phyloP scores from a whole-genome alignment of 2,888 invertebrate species.

The Eristalis tenax region DNA sequence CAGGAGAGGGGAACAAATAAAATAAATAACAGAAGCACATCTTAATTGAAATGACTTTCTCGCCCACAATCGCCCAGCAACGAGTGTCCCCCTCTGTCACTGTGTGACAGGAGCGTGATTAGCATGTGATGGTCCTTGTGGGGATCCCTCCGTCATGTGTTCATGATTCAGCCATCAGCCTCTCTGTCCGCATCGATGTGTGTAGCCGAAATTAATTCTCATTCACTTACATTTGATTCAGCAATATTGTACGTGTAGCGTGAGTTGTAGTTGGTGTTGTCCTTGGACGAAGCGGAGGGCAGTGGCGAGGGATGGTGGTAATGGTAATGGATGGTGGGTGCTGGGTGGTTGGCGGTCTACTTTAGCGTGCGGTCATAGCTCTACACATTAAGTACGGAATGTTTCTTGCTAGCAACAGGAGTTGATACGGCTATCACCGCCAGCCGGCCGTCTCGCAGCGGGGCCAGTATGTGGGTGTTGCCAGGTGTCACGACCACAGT shows the following conservation, averaged over 20 bases:
- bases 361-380: background rate
- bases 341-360: background rate
- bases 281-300: background rate
- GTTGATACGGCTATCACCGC: slow-evolving; percentile 82
- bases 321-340: background rate
- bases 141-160: slow-evolving; percentile 9
- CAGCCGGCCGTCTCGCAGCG: slow-evolving; percentile 83
- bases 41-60: slow-evolving; percentile 26
- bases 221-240: slow-evolving; percentile 30
- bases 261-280: background rate
- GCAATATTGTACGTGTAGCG: background rate
- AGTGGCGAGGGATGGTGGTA: too few relatives aligned
- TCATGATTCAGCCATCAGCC: background rate
- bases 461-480: slow-evolving; percentile 84
- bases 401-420: slow-evolving; percentile 78
- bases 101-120: slow-evolving; percentile 13
- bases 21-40: slow-evolving; percentile 9
- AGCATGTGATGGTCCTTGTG: slow-evolving; percentile 39
- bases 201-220: slow-evolving; percentile 44
- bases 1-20: background rate
- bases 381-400: slow-evolving; percentile 81
- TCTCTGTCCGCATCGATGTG: background rate
- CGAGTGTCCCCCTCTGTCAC: slow-evolving; percentile 6
- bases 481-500: slow-evolving; percentile 82
- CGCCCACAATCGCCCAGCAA: slow-evolving; percentile 27